A percentile compares a stretch with the other conserved stretches of the same genome.
Conservation (phyloP, 2,797 vertebrate genomes). For the Myotis daubentonii region DNA sequence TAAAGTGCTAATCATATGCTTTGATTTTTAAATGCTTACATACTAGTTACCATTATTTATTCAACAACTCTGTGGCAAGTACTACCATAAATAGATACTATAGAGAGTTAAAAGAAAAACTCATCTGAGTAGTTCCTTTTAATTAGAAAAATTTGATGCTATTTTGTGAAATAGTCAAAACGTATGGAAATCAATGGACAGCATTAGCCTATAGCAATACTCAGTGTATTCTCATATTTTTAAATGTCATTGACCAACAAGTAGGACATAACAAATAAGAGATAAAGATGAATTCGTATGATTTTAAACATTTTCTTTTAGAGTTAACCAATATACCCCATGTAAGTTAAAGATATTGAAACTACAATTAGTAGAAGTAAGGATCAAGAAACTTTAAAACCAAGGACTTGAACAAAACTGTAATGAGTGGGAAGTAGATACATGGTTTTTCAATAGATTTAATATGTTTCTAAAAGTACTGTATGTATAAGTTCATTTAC, state of each 20-base stretch:
- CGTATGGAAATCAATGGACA: not conserved
- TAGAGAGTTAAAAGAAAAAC: constrained; percentile 2
- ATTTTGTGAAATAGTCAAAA: constrained; percentile 20
- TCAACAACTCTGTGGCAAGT: not conserved
- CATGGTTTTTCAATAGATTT: not conserved
- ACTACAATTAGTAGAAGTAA: not conserved
- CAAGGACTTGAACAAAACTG: constrained; percentile 15
- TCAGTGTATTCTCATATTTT: constrained; percentile 21
- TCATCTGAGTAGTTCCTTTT: not conserved
- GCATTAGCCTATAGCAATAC: not conserved
- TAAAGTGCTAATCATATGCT: not conserved
- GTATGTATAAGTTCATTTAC: not conserved
- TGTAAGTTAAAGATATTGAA: constrained; percentile 3
- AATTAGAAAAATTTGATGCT: not conserved
- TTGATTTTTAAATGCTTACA: constrained; percentile 25
- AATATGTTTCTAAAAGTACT: not conserved
- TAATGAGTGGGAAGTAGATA: not conserved
- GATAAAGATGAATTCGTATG: not conserved
- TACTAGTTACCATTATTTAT: not conserved
- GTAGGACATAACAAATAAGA: not conserved
- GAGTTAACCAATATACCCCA: not conserved
- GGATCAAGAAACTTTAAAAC: constrained; percentile 18
- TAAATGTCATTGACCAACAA: not conserved
- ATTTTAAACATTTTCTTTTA: not conserved
- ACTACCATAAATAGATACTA: not conserved